Conservation (phyloP, 2,113 vertebrate genomes). For the Orthonyx spaldingii region DNA sequence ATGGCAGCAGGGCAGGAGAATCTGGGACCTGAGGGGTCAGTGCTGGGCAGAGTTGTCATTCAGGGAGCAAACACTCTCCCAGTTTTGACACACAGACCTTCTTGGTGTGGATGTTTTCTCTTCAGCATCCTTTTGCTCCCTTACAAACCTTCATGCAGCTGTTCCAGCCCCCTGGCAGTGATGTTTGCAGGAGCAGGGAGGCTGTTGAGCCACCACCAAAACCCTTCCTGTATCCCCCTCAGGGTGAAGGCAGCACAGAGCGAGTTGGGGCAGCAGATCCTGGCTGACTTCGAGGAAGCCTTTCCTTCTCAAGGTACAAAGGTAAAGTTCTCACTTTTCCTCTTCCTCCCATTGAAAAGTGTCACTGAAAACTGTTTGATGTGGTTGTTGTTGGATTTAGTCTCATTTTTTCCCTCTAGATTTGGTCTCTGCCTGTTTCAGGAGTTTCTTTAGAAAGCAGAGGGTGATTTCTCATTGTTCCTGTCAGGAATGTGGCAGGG, state of each 20-base stretch:
- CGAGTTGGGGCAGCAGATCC: conserved; percentile 94
- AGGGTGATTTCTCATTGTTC: background rate
- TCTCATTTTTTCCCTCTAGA: background rate
- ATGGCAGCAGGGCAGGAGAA: background rate
- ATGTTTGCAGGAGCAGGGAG: background rate
- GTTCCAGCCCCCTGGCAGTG: background rate
- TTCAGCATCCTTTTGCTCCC: background rate
- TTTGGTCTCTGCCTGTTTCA: background rate
- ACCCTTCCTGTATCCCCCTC: background rate
- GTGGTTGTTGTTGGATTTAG: background rate
- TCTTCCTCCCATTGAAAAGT: background rate
- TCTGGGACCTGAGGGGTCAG: background rate
- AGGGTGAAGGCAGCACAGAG: conserved; percentile 96
- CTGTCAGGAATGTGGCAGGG: background rate
- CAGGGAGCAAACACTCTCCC: background rate
- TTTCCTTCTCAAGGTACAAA: conserved; percentile 95
- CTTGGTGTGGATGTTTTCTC: background rate
- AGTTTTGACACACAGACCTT: background rate
- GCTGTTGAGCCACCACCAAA: background rate
- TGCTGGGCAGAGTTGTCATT: background rate
- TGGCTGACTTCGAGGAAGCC: conserved; percentile 95
- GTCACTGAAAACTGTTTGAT: background rate
- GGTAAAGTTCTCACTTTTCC: conserved; percentile 71
- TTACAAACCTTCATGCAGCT: background rate
- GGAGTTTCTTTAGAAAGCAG: background rate